These are phyloP conservation scores for Podargus strigoides DNA, from an alignment of 2,797 vertebrate species.

Conservation along the genomic window DNA sequence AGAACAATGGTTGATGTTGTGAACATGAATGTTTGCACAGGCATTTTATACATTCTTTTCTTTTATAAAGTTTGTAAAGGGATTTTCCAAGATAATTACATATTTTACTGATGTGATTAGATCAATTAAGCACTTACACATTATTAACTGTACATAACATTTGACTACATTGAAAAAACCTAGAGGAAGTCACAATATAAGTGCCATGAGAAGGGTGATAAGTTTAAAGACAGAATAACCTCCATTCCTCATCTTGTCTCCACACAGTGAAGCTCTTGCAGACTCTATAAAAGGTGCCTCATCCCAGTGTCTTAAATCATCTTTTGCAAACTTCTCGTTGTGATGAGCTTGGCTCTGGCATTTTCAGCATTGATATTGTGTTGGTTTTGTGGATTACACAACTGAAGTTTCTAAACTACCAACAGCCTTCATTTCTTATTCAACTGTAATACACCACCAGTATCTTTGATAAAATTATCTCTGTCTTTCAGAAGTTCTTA, in stretches of 20 bases:
- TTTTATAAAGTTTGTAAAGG: slow-evolving; percentile 14
- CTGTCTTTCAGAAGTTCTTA: not conserved
- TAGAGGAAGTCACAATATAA: not conserved
- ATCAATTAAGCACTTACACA: slow-evolving; percentile 44
- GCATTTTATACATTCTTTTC: not conserved
- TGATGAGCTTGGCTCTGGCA: not conserved
- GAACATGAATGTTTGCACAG: not conserved
- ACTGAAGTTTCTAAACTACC: not conserved
- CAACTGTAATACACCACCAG: not conserved
- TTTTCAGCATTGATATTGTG: not conserved
- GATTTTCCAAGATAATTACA: slow-evolving; percentile 10
- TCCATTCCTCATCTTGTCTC: not conserved
- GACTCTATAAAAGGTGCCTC: not conserved
- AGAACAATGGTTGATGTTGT: not conserved
- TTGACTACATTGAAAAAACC: not conserved
- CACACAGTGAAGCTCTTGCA: not conserved
- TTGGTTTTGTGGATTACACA: not conserved
- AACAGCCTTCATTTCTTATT: not conserved
- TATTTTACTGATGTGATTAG: slow-evolving; percentile 34
- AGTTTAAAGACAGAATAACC: not conserved
- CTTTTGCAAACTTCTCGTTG: not conserved
- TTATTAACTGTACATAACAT: slow-evolving; percentile 40
- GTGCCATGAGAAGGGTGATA: not conserved
- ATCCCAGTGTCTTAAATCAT: not conserved
- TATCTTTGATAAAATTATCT: not conserved